phyloP scores from a whole-genome alignment of 2,888 invertebrate species.

The Sphinx pinastri region DNA sequence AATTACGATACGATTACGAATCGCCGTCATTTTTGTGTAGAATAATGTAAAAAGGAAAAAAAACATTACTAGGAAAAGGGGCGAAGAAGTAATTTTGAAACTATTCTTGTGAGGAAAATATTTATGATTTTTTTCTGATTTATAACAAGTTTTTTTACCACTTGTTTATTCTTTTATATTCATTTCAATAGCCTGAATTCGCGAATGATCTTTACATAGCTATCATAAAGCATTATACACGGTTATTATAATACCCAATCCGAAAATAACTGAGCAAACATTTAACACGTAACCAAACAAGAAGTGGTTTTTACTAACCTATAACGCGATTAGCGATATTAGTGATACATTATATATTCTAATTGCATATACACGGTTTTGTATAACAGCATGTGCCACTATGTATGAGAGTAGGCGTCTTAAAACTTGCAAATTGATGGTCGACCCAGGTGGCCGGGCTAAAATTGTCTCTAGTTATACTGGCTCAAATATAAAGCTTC shows the following conservation, averaged over 20 bases:
- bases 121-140: no score
- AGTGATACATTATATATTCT: background rate
- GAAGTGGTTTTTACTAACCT: background rate
- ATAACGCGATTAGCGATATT: no score
- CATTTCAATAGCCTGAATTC: background rate
- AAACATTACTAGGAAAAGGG: no score
- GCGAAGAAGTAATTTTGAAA: no score
- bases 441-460: conserved; percentile 53
- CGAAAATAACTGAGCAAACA: background rate
- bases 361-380: conserved; percentile 40
- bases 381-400: conserved; percentile 35
- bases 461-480: conserved; percentile 44
- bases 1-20: background rate
- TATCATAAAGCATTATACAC: no score
- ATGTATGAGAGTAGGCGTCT: conserved; percentile 54
- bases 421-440: conserved; percentile 60
- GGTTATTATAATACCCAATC: no score
- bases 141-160: no score
- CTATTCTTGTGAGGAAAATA: no score
- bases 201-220: no score
- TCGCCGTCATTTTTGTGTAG: background rate
- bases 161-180: background rate
- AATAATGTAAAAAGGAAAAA: no score
- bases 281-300: conserved; percentile 17
- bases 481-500: conserved; percentile 39